Evolutionary conservation across 2,888 invertebrate genomes (phyloP).

Genomic region (Dasypogon diadema): DNA sequence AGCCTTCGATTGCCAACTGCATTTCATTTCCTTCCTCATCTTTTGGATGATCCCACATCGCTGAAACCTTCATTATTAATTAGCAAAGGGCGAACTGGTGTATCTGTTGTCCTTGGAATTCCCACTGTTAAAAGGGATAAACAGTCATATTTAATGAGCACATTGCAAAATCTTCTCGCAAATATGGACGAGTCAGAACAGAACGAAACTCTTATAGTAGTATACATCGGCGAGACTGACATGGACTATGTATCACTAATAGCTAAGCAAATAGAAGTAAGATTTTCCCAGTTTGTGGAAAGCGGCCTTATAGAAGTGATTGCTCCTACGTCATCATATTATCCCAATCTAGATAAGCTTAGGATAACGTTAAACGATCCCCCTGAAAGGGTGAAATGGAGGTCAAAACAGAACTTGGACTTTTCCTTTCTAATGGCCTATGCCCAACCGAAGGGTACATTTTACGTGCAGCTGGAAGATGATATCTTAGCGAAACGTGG

Average conservation of each 20-base stretch:
- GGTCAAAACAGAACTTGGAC: slow-evolving; percentile 95
- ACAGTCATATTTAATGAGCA: slow-evolving; percentile 87
- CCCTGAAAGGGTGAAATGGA: slow-evolving; percentile 86
- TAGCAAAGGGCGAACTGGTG: slow-evolving; percentile 79
- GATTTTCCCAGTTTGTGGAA: slow-evolving; percentile 81
- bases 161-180: slow-evolving; percentile 84
- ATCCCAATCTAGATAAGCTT: slow-evolving; percentile 85
- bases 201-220: slow-evolving; percentile 84
- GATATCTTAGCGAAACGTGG: slow-evolving; percentile 90
- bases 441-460: slow-evolving; percentile 86
- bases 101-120: slow-evolving; percentile 84
- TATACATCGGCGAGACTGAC: slow-evolving; percentile 90
- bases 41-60: slow-evolving; percentile 82
- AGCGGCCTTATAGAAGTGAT: slow-evolving; percentile 90
- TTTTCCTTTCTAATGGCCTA: slow-evolving; percentile 96
- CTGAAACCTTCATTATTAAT: slow-evolving; percentile 83
- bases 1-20: slow-evolving; percentile 81
- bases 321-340: slow-evolving; percentile 86
- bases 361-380: slow-evolving; percentile 88
- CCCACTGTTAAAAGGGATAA: slow-evolving; percentile 92
- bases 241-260: slow-evolving; percentile 79
- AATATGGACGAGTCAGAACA: slow-evolving; percentile 81
- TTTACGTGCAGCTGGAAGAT: slow-evolving; percentile 94
- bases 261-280: slow-evolving; percentile 80
- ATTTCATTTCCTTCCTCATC: slow-evolving; percentile 88